Percentiles rank a stretch among this genome's conserved stretches.
phyloP scores from a whole-genome alignment of 2,797 vertebrate species.

The Avahi laniger region DNA sequence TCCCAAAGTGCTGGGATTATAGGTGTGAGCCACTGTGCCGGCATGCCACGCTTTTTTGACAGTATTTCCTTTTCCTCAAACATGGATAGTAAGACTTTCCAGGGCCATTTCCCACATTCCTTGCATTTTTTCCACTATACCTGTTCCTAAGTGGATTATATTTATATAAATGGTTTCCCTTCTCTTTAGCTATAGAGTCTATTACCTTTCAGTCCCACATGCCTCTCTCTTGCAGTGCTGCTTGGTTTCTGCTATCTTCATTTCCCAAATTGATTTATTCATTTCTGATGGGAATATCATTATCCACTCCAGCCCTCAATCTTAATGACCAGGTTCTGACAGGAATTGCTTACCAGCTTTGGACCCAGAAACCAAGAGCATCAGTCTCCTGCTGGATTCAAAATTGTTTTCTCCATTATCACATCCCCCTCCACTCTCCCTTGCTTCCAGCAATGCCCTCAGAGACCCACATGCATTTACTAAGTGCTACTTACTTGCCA shows the following conservation, averaged over 20 bases:
- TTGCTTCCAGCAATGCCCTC: constrained; percentile 6
- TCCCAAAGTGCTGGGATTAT: neutral
- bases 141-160: constrained; percentile 45
- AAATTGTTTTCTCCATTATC: constrained; percentile 57
- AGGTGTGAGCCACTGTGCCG: neutral
- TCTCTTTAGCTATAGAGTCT: constrained; percentile 38
- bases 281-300: constrained; percentile 44
- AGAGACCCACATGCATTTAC: constrained; percentile 42
- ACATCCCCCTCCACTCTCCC: neutral
- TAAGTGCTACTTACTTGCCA: constrained; percentile 63
- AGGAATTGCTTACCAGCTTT: constrained; percentile 39
- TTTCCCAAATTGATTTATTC: constrained; percentile 39
- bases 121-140: constrained; percentile 7
- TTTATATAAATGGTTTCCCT: constrained; percentile 35
- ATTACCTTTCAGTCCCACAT: neutral
- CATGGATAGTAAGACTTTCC: neutral
- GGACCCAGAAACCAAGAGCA: constrained; percentile 42
- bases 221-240: neutral
- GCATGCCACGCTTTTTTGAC: neutral
- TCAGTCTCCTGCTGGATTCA: constrained; percentile 29
- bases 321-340: constrained; percentile 54
- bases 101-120: neutral
- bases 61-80: constrained; percentile 30
- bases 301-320: neutral
- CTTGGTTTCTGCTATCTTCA: constrained; percentile 42